Conservation (phyloP, 2,888 invertebrate species). For the Esperia sulphurella region DNA sequence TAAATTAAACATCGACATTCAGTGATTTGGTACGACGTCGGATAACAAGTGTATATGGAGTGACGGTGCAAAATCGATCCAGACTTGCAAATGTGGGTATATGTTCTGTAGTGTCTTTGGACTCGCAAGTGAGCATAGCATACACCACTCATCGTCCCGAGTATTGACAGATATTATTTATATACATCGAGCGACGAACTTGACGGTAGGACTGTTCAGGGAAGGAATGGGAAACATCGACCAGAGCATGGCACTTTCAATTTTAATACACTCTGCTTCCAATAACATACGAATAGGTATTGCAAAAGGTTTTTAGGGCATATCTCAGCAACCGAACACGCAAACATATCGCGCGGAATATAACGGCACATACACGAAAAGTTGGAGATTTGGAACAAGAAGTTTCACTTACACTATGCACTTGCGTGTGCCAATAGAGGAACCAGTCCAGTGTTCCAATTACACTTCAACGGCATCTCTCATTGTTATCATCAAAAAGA, state of each 20-base stretch:
- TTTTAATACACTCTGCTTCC: conserved; percentile 58
- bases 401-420: conserved; percentile 78
- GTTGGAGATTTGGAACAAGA: conserved; percentile 81
- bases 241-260: conserved; percentile 79
- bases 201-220: conserved; percentile 38
- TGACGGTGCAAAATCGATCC: conserved; percentile 83
- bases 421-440: conserved; percentile 77
- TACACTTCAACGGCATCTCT: conserved; percentile 58
- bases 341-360: conserved; percentile 69
- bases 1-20: conserved; percentile 33
- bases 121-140: conserved; percentile 58
- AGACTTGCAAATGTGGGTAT: conserved; percentile 61
- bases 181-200: conserved; percentile 32
- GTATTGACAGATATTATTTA: conserved; percentile 28
- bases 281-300: conserved; percentile 49
- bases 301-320: conserved; percentile 60
- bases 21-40: conserved; percentile 33
- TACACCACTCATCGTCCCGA: conserved; percentile 54
- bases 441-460: conserved; percentile 71
- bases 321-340: conserved; percentile 71
- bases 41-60: conserved; percentile 62
- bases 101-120: conserved; percentile 40
- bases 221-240: conserved; percentile 62
- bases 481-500: conserved; percentile 62
- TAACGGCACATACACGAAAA: conserved; percentile 71